Base-by-base conservation (phyloP, 2,888 invertebrate species). In the Lithophane ornitopus region DNA sequence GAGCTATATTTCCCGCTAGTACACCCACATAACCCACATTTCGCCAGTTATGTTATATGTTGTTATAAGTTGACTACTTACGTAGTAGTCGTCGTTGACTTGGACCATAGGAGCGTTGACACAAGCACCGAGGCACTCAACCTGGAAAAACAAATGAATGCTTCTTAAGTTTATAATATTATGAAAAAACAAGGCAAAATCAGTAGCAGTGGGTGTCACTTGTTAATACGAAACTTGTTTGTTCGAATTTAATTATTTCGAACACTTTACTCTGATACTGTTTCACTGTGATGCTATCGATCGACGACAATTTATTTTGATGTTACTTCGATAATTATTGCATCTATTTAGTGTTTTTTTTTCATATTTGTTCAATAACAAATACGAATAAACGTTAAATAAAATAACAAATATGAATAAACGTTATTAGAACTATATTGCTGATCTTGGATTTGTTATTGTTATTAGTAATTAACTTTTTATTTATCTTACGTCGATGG, bases 121-220 rank as follows among this genome's bases (percentile, higher is more conserved):
- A 91, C 99, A 99, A n/a, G 99, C 99, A 59, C 99, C 99, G 39
- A 99, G 97, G 92, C 99, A 99, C 95, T 99, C 99, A n/a, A 99
- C 99, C 97, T 99, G 99, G 1, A 98, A 98, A 76, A 65, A 56
- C 11, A 41, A 80, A 72, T 11, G 0, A 28, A 67, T n/a, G 1
- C 22, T 22, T 3, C 3, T 2, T 26, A 22, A 26, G 3, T 28
- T 28, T 22, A 19, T 0, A 11, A 19, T 3, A 63, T 41, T 9
- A 19, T 7, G 49, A 19, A 49, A 7, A 12, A 52, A 22, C 22
- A 61, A 26, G 28, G 6, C 2, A 12, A 61, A 34, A 34, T 6
- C 59, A 11, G 28, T 19, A 28, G 11, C 19, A 59, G 11, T 19
- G 28, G 19, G 19, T 26, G 19, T 28, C 7, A 7, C 39, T 61